Evolutionary conservation across 2,113 vertebrate genomes (phyloP).

Genomic region (Corythoichthys intestinalis): DNA sequence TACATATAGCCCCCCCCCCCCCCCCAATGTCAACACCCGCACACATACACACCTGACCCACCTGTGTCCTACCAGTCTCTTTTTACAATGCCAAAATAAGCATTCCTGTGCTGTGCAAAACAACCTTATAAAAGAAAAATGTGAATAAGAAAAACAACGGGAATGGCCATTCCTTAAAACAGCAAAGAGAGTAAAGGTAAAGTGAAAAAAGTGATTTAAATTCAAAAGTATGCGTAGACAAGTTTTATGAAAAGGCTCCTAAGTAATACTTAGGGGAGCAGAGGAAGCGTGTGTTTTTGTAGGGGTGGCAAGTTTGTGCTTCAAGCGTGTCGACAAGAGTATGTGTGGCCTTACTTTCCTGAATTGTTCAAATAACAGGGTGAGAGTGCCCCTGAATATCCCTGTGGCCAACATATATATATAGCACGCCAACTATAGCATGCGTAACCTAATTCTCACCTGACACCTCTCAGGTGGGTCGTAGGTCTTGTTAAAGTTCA

Average conservation of each 20-base stretch:
- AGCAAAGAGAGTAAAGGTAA: slow-evolving; percentile 18
- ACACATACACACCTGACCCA: slow-evolving; percentile 50
- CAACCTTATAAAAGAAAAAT: slow-evolving; percentile 46
- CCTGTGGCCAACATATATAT: neutral
- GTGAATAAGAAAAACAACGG: slow-evolving; percentile 20
- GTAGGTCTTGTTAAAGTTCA: slow-evolving; percentile 54
- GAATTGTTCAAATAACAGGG: slow-evolving; percentile 30
- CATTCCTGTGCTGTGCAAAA: slow-evolving; percentile 54
- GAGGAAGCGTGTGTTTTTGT: slow-evolving; percentile 31
- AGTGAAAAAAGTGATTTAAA: slow-evolving; percentile 13
- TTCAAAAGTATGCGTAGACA: slow-evolving; percentile 49
- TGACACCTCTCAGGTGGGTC: slow-evolving; percentile 56
- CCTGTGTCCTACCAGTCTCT: slow-evolving; percentile 50
- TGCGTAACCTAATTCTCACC: slow-evolving; percentile 48
- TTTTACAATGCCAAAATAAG: slow-evolving; percentile 63
- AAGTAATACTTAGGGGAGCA: slow-evolving; percentile 55
- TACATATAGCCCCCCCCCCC: slow-evolving; percentile 46
- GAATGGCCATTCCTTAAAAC: slow-evolving; percentile 25
- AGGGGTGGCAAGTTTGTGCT: slow-evolving; percentile 36
- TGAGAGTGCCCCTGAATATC: slow-evolving; percentile 9
- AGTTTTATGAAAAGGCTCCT: slow-evolving; percentile 60
- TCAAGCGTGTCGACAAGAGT: slow-evolving; percentile 8
- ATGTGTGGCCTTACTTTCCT: slow-evolving; percentile 38
- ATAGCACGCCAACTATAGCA: slow-evolving; percentile 18
- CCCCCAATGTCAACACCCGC: slow-evolving; percentile 56